Percentiles rank a stretch among this genome's conserved stretches.
Evolutionary conservation across 2,888 invertebrate species (phyloP).

Genomic region (Sisyra nigra): DNA sequence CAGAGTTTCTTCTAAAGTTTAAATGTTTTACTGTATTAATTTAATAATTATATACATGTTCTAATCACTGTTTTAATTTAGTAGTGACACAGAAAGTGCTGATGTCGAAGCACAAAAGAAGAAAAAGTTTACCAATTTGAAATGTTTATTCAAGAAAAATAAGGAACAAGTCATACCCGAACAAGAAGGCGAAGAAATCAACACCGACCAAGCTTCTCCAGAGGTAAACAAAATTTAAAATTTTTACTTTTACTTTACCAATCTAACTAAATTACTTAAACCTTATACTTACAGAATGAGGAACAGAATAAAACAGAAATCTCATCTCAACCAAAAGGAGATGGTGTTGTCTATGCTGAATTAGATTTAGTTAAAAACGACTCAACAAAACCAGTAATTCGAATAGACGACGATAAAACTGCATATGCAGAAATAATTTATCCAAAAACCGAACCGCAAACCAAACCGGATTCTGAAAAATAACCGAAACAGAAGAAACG

Average conservation of each 20-base stretch:
- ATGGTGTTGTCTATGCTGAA: slow-evolving; percentile 58
- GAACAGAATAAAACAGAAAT: slow-evolving; percentile 3
- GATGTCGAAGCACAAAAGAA: slow-evolving; percentile 25
- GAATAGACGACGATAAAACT: slow-evolving; percentile 43
- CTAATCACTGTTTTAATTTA: slow-evolving; percentile 19
- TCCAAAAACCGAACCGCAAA: slow-evolving; percentile 31
- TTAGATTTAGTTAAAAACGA: slow-evolving; percentile 39
- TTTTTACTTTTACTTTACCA: background rate
- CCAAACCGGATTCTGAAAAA: slow-evolving; percentile 1
- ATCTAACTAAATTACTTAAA: background rate
- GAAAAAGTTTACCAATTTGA: slow-evolving; percentile 11
- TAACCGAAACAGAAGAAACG: too few species aligned
- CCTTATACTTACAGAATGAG: background rate
- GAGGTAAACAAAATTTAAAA: background rate
- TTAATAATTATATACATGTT: slow-evolving; percentile 5
- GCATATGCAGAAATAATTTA: slow-evolving; percentile 75
- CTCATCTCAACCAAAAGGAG: slow-evolving; percentile 9
- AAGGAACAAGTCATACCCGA: slow-evolving; percentile 12
- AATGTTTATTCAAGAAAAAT: slow-evolving; percentile 20
- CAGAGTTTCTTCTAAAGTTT: too few species aligned
- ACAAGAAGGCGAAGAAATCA: slow-evolving; percentile 11
- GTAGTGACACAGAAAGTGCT: slow-evolving; percentile 54
- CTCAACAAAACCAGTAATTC: slow-evolving; percentile 22
- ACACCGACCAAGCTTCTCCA: background rate
- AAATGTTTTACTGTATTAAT: too few species aligned